These are phyloP conservation scores for Lycodopsis pacificus DNA, from an alignment of 2,797 vertebrate species.

Conservation along the genomic window DNA sequence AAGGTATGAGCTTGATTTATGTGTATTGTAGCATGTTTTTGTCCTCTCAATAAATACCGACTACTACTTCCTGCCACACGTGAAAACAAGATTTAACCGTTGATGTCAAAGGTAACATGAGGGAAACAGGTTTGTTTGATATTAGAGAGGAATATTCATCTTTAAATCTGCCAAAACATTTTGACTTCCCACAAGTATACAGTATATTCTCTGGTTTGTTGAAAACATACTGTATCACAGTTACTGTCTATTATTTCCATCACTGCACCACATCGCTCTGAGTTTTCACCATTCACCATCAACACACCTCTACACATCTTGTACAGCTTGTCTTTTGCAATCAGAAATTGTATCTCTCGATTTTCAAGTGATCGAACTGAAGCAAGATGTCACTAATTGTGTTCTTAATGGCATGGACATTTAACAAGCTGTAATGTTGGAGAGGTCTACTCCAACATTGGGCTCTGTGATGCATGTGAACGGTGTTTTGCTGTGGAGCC, in stretches of 20 bases:
- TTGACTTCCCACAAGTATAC: constrained; percentile 11
- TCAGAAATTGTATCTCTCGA: constrained; percentile 15
- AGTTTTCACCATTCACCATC: constrained; percentile 12
- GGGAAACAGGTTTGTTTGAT: constrained; percentile 4
- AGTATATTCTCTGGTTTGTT: neutral
- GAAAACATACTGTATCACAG: constrained; percentile 6
- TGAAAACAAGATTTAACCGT: neutral
- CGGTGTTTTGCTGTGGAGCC: constrained; percentile 59
- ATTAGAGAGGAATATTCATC: neutral
- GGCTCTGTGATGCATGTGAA: constrained; percentile 62
- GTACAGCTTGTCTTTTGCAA: constrained; percentile 2
- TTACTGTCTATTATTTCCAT: constrained; percentile 27
- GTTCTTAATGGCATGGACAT: constrained; percentile 51
- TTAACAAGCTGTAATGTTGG: constrained; percentile 38
- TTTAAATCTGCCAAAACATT: constrained; percentile 2
- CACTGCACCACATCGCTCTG: constrained; percentile 19
- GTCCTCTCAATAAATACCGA: constrained; percentile 17
- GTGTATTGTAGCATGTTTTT: constrained; percentile 58
- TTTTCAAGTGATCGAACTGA: constrained; percentile 3
- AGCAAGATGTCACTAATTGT: constrained; percentile 31
- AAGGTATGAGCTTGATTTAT: constrained; percentile 84
- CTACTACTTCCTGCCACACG: neutral
- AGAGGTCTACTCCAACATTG: constrained; percentile 28
- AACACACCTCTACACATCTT: constrained; percentile 23
- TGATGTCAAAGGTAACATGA: neutral